phyloP scores from a whole-genome alignment of 1,140 invertebrate species.

The Listronotus oregonensis region DNA sequence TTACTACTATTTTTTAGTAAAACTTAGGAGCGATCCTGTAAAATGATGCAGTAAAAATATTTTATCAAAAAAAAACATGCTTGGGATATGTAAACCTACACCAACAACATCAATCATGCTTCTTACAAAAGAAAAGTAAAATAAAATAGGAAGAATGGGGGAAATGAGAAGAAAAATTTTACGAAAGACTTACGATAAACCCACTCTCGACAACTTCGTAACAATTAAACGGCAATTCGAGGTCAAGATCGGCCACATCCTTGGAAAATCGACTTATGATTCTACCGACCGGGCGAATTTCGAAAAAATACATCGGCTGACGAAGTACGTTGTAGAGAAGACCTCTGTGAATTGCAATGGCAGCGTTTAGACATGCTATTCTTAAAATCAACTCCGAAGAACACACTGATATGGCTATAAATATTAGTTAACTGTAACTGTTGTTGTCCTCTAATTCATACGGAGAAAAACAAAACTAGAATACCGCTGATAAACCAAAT shows the following conservation, averaged over 20 bases:
- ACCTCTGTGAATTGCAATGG: slow-evolving; percentile 62
- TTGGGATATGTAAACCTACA: too few relatives aligned
- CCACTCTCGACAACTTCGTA: slow-evolving; percentile 55
- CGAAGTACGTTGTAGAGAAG: slow-evolving; percentile 68
- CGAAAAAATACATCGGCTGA: slow-evolving; percentile 76
- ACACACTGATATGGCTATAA: slow-evolving; percentile 62
- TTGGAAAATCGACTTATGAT: slow-evolving; percentile 76
- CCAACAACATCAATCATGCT: too few relatives aligned
- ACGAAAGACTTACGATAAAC: slow-evolving; percentile 50
- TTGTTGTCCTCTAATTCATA: not conserved
- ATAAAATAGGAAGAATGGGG: not conserved
- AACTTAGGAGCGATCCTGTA: too few relatives aligned
- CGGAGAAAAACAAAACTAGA: too few relatives aligned
- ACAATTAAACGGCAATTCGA: slow-evolving; percentile 56
- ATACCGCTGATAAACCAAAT: too few relatives aligned
- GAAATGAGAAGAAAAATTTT: not conserved
- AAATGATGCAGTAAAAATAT: too few relatives aligned
- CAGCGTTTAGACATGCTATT: slow-evolving; percentile 66
- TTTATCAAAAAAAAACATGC: too few relatives aligned
- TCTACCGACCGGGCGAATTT: slow-evolving; percentile 73
- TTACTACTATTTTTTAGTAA: too few relatives aligned
- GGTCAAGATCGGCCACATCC: slow-evolving; percentile 72
- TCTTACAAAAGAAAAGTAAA: too few relatives aligned
- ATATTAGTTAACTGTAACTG: slow-evolving; percentile 33
- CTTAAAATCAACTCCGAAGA: slow-evolving; percentile 62